These are phyloP conservation scores for Dinoponera quadriceps DNA, from an alignment of 1,140 invertebrate species.

Conservation along the genomic window DNA sequence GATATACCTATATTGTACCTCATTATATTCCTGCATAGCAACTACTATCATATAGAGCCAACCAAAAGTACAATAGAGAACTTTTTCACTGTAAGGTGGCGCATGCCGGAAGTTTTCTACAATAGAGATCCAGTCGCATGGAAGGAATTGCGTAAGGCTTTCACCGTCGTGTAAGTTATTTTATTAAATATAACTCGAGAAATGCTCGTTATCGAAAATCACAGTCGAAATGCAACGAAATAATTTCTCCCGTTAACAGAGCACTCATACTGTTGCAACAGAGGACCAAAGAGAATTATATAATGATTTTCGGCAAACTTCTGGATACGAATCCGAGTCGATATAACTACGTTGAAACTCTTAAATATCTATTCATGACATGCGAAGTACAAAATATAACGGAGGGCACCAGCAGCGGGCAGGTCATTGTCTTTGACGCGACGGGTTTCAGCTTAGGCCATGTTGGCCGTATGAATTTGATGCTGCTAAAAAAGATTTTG, in stretches of 20 bases:
- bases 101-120: conserved; percentile 87
- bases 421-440: conserved; percentile 88
- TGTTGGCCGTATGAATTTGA: conserved; percentile 86
- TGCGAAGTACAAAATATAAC: conserved; percentile 86
- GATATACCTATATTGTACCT: conserved; percentile 80
- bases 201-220: conserved; percentile 22
- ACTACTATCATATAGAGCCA: conserved; percentile 87
- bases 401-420: conserved; percentile 86
- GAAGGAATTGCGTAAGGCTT: conserved; percentile 81
- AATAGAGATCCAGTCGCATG: conserved; percentile 85
- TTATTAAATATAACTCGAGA: not conserved
- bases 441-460: conserved; percentile 86
- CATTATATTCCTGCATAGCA: conserved; percentile 87
- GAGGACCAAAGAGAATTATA: conserved; percentile 86
- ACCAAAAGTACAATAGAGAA: conserved; percentile 88
- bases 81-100: conserved; percentile 88
- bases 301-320: conserved; percentile 85
- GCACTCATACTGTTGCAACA: conserved; percentile 71
- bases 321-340: conserved; percentile 86
- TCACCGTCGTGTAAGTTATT: conserved; percentile 84
- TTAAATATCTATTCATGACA: conserved; percentile 87
- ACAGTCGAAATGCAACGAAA: not conserved
- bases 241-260: conserved; percentile 6
- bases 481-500: conserved; percentile 88
- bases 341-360: conserved; percentile 86